phyloP scores from a whole-genome alignment of 30 jellyfish, hydroid and myxozoan species.

The Mastigias papua region DNA sequence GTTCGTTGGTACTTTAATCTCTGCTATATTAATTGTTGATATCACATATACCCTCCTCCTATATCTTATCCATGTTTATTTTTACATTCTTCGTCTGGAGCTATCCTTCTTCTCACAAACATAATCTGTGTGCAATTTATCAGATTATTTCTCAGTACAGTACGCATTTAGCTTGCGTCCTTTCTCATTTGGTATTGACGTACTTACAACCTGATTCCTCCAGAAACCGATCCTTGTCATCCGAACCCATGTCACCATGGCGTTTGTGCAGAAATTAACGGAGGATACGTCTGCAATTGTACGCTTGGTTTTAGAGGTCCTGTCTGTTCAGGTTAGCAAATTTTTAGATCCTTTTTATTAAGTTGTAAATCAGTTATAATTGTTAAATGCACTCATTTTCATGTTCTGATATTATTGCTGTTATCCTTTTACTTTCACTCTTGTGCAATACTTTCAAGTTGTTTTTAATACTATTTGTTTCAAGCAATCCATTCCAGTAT shows the following conservation, averaged over 20 bases:
- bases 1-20: not conserved
- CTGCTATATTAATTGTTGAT: not conserved
- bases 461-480: no score
- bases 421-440: no score
- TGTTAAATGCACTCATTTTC: no score
- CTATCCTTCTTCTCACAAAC: no score
- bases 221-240: conserved; percentile 92
- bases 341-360: not conserved
- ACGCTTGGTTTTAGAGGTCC: conserved; percentile 96
- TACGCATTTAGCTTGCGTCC: no score
- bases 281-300: conserved; percentile 97
- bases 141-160: no score
- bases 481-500: no score
- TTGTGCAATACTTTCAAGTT: no score
- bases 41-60: not conserved
- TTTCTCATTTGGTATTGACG: no score
- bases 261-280: conserved; percentile 89
- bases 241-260: conserved; percentile 99
- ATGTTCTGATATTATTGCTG: no score
- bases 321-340: conserved; percentile 84
- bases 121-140: no score
- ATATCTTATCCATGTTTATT: not conserved
- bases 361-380: not conserved
- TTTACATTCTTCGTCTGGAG: not conserved
- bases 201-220: not conserved